Base-by-base conservation (phyloP, 2,888 invertebrate genomes). In the Aphodius granarius region DNA sequence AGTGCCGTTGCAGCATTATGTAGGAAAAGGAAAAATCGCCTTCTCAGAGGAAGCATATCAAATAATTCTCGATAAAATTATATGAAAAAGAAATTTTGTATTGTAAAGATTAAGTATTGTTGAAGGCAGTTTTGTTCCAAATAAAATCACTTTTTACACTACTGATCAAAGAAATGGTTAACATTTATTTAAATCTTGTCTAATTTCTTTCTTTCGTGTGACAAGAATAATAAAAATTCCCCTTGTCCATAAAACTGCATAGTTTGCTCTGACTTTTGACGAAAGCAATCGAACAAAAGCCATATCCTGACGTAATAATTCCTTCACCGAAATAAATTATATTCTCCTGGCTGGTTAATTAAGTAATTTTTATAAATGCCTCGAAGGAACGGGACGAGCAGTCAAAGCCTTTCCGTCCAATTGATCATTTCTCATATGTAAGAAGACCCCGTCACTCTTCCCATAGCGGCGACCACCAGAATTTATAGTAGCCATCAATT, bases 401-500 rank as follows among this genome's bases (percentile, higher is more conserved):
- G 43, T 43, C 43, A 43, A 43, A 43, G 43, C 43, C 43, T 43
- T 43, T 43, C 43, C 43, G 43, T 13, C 43, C 43, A 43, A 43
- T 43, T 43, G 43, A 43, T 43, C 43, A 43, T 43, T 43, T 43
- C 43, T 43, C 43, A 9, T 43, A 6, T 43, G 4, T 43, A 3
- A 43, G 43, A 43, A 43, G 43, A 9, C 43, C 43, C 43, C 43
- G 43, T 43, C 43, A 43, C 9, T 43, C 43, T 43, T 3, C 13
- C 43, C 2, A 43, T 43, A 6, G 43, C 43, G 4, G 9, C 13
- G 43, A 43, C 43, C 43, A 13, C 63, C 70, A 73, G 73, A 76
- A 76, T 76, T 76, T 76, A 76, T 76, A 71, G 71, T 64, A 64
- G 65, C 73, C 73, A 72, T 76, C 71, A 76, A 73, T 76, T 76